Conservation (phyloP, 2,797 vertebrate species). For the Gymnocypris eckloni region DNA sequence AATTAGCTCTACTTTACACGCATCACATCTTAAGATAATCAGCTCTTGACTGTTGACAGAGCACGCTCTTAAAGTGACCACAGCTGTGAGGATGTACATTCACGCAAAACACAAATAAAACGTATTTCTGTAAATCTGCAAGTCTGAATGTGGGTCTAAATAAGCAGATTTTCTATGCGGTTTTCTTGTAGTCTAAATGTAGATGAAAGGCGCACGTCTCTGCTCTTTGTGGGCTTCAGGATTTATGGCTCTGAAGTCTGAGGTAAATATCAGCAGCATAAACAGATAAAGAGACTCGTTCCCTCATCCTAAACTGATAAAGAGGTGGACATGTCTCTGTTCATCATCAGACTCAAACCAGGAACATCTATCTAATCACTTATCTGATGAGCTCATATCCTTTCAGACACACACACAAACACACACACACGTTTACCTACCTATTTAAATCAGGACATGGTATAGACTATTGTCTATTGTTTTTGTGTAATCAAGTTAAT, state of each 20-base stretch:
- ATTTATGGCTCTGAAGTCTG: conserved; percentile 75
- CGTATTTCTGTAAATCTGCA: conserved; percentile 72
- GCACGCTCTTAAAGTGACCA: conserved; percentile 68
- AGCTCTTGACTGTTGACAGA: conserved; percentile 71
- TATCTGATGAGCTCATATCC: conserved; percentile 73
- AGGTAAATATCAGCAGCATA: conserved; percentile 73
- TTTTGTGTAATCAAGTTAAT: not conserved
- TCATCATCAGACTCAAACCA: conserved; percentile 76
- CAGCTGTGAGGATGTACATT: not conserved
- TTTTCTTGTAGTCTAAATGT: conserved; percentile 69
- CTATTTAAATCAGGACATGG: not conserved
- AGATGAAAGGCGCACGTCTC: conserved; percentile 74
- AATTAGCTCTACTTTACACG: conserved; percentile 41
- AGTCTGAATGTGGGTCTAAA: conserved; percentile 76
- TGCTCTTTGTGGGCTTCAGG: conserved; percentile 73
- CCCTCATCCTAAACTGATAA: conserved; percentile 46
- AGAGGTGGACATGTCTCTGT: conserved; percentile 71
- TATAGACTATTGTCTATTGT: not conserved
- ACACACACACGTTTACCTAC: not conserved
- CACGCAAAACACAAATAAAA: not conserved
- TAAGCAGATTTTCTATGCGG: conserved; percentile 69
- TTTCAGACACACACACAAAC: conserved; percentile 28
- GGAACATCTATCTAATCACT: conserved; percentile 76
- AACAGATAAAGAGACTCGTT: conserved; percentile 74
- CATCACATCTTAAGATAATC: conserved; percentile 61